Evolutionary conservation across 92 coral and sea anemone genomes (phyloP), one percentile per base, ranked within the genome.

Genomic region (Parazoanthus atlanticus): DNA sequence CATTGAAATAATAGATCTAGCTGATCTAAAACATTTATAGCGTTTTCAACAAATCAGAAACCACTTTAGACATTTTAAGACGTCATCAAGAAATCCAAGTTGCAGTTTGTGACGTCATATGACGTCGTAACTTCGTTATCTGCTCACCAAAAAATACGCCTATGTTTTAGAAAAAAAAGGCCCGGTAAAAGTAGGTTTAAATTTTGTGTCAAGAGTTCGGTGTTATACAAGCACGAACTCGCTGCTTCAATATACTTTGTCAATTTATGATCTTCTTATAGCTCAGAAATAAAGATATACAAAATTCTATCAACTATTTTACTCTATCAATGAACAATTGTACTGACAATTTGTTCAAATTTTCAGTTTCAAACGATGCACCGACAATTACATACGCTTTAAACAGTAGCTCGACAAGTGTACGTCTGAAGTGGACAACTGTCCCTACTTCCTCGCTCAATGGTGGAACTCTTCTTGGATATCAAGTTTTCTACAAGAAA

Each of bases 401-500:
- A 2, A 92, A 88, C 65, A 26, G 84, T 72, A 92, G 81, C 80
- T 92, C 94, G 2, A 92, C 90, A 5, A 58, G 88, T 29, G 64
- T 92, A 65, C 32, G 15, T 23, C 86, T 92, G 49, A 80, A 66
- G 47, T 92, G 94, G 94, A 72, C 73, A 12, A 32, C 74, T 5
- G 89, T 89, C 8, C 28, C 86, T 29, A 33, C 2, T 6, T 58
- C 88, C 16, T 82, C 74, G 8, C 94, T 89, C 11, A 91, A 89
- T 70, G 94, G 90, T 0, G 84, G 79, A 2, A 85, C 72, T 17
- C 88, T 74, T 32, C 30, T 43, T 16, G 92, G 90, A 0, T 89
- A 89, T 81, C 65, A 19, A 26, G 85, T 92, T 29, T 92, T 79
- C 77, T 92, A 92, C 73, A 92, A 92, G 83, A 79, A 69, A 26